Evolutionary conservation across 2,113 vertebrate genomes (phyloP).

Genomic region (Vulpes lagopus): DNA sequence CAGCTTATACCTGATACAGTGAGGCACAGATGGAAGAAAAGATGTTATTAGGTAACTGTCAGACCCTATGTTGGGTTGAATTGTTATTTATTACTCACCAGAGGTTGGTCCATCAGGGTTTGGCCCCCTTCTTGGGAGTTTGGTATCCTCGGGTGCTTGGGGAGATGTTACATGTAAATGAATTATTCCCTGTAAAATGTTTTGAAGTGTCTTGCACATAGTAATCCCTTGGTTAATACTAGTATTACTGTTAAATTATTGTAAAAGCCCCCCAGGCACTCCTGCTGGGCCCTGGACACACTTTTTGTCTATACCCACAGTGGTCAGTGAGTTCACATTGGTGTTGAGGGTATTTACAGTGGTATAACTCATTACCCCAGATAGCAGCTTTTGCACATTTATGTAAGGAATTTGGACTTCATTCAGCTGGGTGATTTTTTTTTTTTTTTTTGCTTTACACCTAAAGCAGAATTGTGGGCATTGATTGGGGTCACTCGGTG

Average conservation of each 20-base stretch:
- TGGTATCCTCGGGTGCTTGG: neutral
- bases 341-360: neutral
- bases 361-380: neutral
- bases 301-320: neutral
- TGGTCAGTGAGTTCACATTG: neutral
- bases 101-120: neutral
- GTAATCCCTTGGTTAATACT: neutral
- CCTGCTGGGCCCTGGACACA: neutral
- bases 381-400: neutral
- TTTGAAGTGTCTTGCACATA: neutral
- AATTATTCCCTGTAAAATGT: neutral
- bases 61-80: neutral
- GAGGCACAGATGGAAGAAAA: neutral
- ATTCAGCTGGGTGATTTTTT: neutral
- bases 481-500: too few relatives aligned
- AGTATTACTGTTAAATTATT: neutral
- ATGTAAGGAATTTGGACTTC: neutral
- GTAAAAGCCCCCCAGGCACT: neutral
- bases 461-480: neutral
- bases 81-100: neutral
- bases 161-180: neutral
- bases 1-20: neutral
- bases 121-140: neutral
- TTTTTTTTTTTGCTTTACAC: neutral
- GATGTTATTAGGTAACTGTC: too few relatives aligned